Base-by-base conservation (phyloP, 1,140 invertebrate species). In the Drosophila pseudoobscura region DNA sequence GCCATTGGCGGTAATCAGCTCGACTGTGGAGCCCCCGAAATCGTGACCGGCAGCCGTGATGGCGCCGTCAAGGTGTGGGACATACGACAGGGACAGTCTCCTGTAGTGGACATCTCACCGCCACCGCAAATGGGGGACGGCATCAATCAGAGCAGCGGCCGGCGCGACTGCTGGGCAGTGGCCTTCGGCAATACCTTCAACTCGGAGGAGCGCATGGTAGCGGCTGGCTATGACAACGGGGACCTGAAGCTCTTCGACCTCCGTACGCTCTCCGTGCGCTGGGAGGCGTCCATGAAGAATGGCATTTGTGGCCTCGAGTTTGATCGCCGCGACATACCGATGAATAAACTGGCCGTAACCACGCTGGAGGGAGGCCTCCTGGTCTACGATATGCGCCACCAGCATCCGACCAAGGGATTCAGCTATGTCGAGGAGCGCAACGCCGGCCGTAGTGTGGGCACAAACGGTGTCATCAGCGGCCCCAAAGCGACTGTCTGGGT, bases 61-160 rank as follows among this genome's bases (percentile, higher is more conserved):
- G 98, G 98, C 3, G 94, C 94, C 75, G 97, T 99, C 0, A 99
- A 98, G 94, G 95, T 99, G 0, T 99, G 98, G 98, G 98, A 99
- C 93, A 95, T 96, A 6, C 93, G 98, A 6, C 97, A 98, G 90
- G 97, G 97, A 89, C 94, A 95, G 78, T 94, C 93, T 35, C 97
- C 98, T 0, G 98, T 99, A 0, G 97, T 97, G 0, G 94, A 95
- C 63, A 98, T 99, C 94, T 94, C 96, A 89, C 94, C 96, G 1
- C 93, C 94, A 39, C 90, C 94, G 17, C 93, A 94, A 6, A 92
- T 94, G 64, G 92, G 93, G 29, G 95, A 94, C 11, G 94, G 95
- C 51, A 90, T 91, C 2, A 92, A 91, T 56, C 94, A 95, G 43
- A 91, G 90, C 7, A 92, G 82, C 53, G 3, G 49, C 13, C 92